Evolutionary conservation across 2,113 vertebrate genomes (phyloP).

Genomic region (Plotosus lineatus): DNA sequence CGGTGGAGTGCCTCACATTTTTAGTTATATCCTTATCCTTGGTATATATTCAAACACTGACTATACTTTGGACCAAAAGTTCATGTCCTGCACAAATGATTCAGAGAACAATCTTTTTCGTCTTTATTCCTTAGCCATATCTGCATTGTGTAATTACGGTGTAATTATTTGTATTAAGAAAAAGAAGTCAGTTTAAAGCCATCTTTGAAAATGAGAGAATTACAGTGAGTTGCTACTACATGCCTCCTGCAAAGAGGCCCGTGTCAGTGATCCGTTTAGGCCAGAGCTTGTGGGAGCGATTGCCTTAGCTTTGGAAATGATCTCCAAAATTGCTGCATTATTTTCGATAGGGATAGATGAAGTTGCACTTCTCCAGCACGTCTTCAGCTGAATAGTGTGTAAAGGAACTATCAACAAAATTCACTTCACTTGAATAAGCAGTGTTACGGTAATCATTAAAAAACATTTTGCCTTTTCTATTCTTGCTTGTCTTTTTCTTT

Average conservation of each 20-base stretch:
- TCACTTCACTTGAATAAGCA: constrained; percentile 5
- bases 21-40: too few species aligned
- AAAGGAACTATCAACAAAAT: neutral
- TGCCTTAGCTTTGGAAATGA: neutral
- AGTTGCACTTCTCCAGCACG: neutral
- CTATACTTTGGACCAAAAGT: too few species aligned
- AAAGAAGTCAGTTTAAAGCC: neutral
- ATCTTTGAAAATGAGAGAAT: neutral
- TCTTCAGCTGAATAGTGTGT: constrained; percentile 8
- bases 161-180: too few species aligned
- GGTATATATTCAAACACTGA: too few species aligned
- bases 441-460: neutral
- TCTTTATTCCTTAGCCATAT: too few species aligned
- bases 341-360: neutral
- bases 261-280: neutral
- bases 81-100: too few species aligned
- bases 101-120: too few species aligned
- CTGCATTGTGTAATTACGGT: too few species aligned
- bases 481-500: neutral
- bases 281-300: neutral
- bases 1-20: too few species aligned
- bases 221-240: too few species aligned
- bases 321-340: neutral
- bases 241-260: constrained; percentile 11
- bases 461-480: neutral